Base-by-base conservation (phyloP, 2,113 vertebrate genomes). In the Halichoeres trimaculatus region DNA sequence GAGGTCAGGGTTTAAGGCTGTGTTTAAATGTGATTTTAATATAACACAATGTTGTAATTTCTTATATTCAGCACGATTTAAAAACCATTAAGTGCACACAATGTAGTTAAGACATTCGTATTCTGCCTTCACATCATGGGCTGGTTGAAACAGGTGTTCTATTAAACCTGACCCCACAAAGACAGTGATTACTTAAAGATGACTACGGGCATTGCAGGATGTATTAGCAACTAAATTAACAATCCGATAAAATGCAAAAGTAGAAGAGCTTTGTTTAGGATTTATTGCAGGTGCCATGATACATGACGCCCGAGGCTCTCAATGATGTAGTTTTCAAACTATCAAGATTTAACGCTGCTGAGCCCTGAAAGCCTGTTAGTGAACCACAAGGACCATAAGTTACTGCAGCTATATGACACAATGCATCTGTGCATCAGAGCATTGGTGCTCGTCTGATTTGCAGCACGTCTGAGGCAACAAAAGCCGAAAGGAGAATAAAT, bases 361-460 rank as follows among this genome's bases (percentile, higher is more conserved):
- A 74, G 59, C 23, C 51, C 62, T 3, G 17, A 74, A 58, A 75
- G 66, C 58, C 79, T 72, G 71, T 84, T 72, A 76, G 66, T 38
- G 67, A 78, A 67, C 50, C 71, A 68, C 77, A 78, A 66, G 73
- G 58, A 73, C 72, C 71, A 68, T 83, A 76, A 87, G 84, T 88
- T 76, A 86, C 51, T 66, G 63, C 70, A 70, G 24, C 50, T 74
- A 38, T 50, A 50, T 47, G 85, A 80, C 81, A 72, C 53, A 72
- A 70, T 52, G 43, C 63, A 78, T 78, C 62, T 81, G 63, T 63
- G 56, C 22, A 47, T 76, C 69, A 63, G 77, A 56, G 62, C 68
- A 63, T 70, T 73, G 40, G 60, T 13, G 72, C 57, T 60, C 50
- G 45, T 62, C 40, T 83, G 77, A 83, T 81, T 81, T 85, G 70